These are phyloP conservation scores for Perizoma affinitatum DNA, from an alignment of 2,888 invertebrate genomes.

Conservation along the genomic window DNA sequence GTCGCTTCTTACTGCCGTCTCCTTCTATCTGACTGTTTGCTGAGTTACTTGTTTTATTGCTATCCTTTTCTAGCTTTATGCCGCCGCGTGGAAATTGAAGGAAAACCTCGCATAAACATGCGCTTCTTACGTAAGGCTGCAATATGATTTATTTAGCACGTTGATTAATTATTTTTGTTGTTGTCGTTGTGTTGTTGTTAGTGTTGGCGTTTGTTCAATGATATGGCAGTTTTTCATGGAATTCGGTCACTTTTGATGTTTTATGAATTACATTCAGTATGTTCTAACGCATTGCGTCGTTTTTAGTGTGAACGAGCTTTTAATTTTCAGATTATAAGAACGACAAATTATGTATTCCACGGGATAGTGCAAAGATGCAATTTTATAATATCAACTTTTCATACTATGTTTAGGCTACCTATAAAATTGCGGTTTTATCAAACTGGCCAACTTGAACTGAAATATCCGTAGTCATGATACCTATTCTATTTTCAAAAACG, in stretches of 20 bases:
- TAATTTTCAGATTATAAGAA: too few species aligned
- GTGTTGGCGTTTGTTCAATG: slow-evolving; percentile 67
- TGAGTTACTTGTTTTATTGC: slow-evolving; percentile 43
- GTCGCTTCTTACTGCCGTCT: slow-evolving; percentile 45
- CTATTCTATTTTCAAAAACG: too few species aligned
- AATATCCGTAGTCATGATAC: too few species aligned
- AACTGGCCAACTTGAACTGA: too few species aligned
- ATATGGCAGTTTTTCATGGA: slow-evolving; percentile 37
- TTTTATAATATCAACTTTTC: too few species aligned
- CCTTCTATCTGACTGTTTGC: slow-evolving; percentile 43
- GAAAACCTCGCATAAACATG: slow-evolving; percentile 63
- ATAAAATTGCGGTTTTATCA: too few species aligned
- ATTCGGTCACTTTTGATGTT: slow-evolving; percentile 37
- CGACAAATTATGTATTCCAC: too few species aligned
- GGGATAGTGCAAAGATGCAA: too few species aligned
- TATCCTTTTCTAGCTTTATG: slow-evolving; percentile 47
- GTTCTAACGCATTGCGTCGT: too few species aligned
- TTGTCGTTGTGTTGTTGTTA: slow-evolving; percentile 65
- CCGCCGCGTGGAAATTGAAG: slow-evolving; percentile 63
- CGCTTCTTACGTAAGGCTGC: slow-evolving; percentile 66
- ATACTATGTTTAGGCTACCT: too few species aligned
- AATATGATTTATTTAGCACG: slow-evolving; percentile 72
- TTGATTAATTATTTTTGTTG: slow-evolving; percentile 71
- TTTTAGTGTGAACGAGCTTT: too few species aligned
- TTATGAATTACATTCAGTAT: slow-evolving; percentile 6